A percentile compares a stretch with the other conserved stretches of the same genome.
phyloP scores from a whole-genome alignment of 1,140 invertebrate genomes.

The Saccostrea glomerata region DNA sequence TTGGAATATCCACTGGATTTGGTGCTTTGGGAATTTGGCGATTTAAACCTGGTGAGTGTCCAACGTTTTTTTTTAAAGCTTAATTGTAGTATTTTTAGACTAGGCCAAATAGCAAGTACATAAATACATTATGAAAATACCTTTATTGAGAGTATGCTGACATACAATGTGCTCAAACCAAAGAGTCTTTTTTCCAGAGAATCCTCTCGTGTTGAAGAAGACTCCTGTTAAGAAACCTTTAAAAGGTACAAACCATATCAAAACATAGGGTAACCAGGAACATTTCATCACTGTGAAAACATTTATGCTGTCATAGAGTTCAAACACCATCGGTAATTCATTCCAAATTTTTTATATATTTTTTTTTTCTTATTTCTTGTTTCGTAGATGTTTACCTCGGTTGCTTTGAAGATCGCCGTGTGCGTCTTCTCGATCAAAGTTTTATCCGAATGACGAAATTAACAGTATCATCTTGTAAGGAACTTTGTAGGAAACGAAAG shows the following conservation, averaged over 20 bases:
- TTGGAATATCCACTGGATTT: conserved; percentile 64
- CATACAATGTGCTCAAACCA: not conserved
- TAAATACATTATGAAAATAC: not conserved
- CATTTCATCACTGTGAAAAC: too few species aligned
- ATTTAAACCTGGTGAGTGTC: conserved; percentile 46
- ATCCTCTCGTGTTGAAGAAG: not conserved
- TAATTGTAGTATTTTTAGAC: not conserved
- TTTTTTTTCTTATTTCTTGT: not conserved
- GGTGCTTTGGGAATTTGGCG: conserved; percentile 62
- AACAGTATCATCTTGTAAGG: conserved; percentile 33
- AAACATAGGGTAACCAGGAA: not conserved
- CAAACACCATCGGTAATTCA: too few species aligned
- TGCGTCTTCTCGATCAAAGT: conserved; percentile 7
- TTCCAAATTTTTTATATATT: not conserved
- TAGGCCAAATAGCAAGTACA: not conserved
- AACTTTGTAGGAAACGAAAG: conserved; percentile 6
- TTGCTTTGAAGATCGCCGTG: conserved; percentile 35
- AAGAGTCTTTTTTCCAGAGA: not conserved
- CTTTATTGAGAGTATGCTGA: not conserved
- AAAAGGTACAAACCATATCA: not conserved
- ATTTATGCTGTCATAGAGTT: too few species aligned
- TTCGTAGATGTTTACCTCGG: conserved; percentile 36
- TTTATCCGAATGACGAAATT: not conserved
- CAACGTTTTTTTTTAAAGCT: not conserved
- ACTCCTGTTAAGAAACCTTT: not conserved